Conservation (phyloP, 2,113 vertebrate genomes). For the Oryzias celebensis region DNA sequence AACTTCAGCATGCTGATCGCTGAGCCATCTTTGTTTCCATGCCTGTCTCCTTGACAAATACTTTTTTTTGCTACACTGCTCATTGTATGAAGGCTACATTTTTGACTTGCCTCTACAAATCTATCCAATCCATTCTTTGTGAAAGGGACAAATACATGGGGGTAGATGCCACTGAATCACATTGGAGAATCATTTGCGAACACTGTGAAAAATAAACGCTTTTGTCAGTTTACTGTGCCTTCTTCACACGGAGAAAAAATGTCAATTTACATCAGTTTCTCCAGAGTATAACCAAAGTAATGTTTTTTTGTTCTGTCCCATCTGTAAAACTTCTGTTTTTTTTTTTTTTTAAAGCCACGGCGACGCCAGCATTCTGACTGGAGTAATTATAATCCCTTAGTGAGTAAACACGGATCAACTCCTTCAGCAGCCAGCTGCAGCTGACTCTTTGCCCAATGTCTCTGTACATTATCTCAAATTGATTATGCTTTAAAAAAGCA, state of each 20-base stretch:
- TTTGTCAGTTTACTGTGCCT: slow-evolving; percentile 16
- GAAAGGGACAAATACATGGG: slow-evolving; percentile 28
- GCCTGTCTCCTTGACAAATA: slow-evolving; percentile 43
- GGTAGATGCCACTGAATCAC: slow-evolving; percentile 11
- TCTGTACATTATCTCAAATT: slow-evolving; percentile 75
- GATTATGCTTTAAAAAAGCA: slow-evolving; percentile 75
- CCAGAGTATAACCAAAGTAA: slow-evolving; percentile 48
- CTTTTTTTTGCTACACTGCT: slow-evolving; percentile 21
- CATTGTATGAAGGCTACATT: slow-evolving; percentile 5
- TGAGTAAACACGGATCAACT: slow-evolving; percentile 67
- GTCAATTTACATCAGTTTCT: slow-evolving; percentile 28
- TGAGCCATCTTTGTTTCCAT: slow-evolving; percentile 16
- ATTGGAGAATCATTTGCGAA: slow-evolving; percentile 37
- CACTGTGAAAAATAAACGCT: slow-evolving; percentile 14
- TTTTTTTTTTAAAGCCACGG: slow-evolving; percentile 13
- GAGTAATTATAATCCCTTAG: slow-evolving; percentile 64
- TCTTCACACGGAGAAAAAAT: slow-evolving; percentile 21
- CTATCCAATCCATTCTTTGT: slow-evolving; percentile 6
- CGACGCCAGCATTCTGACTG: slow-evolving; percentile 30
- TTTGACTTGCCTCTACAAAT: slow-evolving; percentile 17
- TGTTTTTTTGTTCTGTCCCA: slow-evolving; percentile 24
- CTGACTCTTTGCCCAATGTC: slow-evolving; percentile 52
- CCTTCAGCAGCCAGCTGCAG: slow-evolving; percentile 46
- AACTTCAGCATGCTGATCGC: slow-evolving; percentile 20
- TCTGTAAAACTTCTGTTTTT: slow-evolving; percentile 43